Evolutionary conservation across 2,888 invertebrate species (phyloP).

Genomic region (Chouioia cunea): DNA sequence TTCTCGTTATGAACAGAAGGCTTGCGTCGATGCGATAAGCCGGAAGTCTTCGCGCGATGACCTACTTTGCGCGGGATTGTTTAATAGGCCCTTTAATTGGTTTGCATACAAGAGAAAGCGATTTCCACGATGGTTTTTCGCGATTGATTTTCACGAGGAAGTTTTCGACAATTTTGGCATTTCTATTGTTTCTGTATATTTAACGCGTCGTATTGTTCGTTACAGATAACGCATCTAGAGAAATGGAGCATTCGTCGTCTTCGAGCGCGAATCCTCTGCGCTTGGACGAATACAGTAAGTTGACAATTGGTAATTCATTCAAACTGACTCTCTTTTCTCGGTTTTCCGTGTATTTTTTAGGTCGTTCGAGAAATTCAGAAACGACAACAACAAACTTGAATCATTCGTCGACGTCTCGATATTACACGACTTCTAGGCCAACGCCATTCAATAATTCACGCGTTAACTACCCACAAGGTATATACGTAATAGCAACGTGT

Average conservation of each 20-base stretch:
- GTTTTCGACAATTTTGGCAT: slow-evolving; percentile 6
- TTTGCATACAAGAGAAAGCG: too few relatives aligned
- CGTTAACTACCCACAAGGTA: slow-evolving; percentile 28
- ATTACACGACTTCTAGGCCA: slow-evolving; percentile 27
- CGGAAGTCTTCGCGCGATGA: slow-evolving; percentile 27
- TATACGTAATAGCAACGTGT: not conserved
- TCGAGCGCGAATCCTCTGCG: slow-evolving; percentile 25
- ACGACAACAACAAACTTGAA: slow-evolving; percentile 30
- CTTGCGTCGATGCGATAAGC: slow-evolving; percentile 4
- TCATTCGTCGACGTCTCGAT: slow-evolving; percentile 32
- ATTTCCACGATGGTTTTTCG: too few relatives aligned
- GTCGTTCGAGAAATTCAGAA: slow-evolving; percentile 5
- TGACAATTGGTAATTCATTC: not conserved
- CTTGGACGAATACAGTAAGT: slow-evolving; percentile 24
- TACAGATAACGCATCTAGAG: slow-evolving; percentile 23
- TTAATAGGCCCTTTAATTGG: slow-evolving; percentile 40
- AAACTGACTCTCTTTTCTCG: too few relatives aligned
- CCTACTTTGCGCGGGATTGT: slow-evolving; percentile 34
- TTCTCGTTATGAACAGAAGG: too few relatives aligned
- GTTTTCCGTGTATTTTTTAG: slow-evolving; percentile 6
- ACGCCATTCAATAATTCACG: slow-evolving; percentile 8
- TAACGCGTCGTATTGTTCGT: too few relatives aligned
- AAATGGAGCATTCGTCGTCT: slow-evolving; percentile 3
- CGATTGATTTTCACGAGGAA: too few relatives aligned
- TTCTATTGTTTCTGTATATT: too few relatives aligned